These are phyloP conservation scores for Dasysyrphus albostriatus DNA, from an alignment of 2,888 invertebrate genomes.

Conservation along the genomic window DNA sequence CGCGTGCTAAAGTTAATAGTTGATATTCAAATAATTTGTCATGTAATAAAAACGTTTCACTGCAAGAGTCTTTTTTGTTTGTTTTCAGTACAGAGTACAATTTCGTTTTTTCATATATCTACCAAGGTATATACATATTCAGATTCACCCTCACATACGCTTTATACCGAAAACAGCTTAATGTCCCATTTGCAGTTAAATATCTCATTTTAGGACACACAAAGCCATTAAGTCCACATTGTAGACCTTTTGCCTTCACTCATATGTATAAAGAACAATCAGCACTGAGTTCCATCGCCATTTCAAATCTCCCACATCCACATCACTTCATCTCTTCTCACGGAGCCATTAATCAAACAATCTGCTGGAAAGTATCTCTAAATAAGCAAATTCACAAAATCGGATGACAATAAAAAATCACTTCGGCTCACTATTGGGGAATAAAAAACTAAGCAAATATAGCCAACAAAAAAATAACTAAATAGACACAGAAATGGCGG, in stretches of 20 bases:
- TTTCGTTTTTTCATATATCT: not conserved
- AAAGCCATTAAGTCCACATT: constrained; percentile 73
- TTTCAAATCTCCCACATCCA: constrained; percentile 53
- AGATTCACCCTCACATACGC: constrained; percentile 34
- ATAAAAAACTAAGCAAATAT: constrained; percentile 70
- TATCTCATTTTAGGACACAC: constrained; percentile 67
- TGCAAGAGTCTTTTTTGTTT: not conserved
- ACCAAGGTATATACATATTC: not conserved
- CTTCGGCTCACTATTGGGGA: constrained; percentile 59
- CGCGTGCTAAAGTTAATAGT: not conserved
- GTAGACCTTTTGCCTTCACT: constrained; percentile 39
- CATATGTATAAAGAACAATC: constrained; percentile 54
- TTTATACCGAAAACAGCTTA: constrained; percentile 16
- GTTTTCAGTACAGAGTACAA: not conserved
- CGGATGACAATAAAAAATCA: constrained; percentile 76
- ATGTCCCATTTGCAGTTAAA: constrained; percentile 66
- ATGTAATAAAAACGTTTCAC: not conserved
- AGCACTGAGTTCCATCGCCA: constrained; percentile 55
- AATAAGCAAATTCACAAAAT: constrained; percentile 75
- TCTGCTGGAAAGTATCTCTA: constrained; percentile 75
- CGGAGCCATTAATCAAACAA: constrained; percentile 75
- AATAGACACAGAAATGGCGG: constrained; percentile 71
- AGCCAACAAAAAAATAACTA: constrained; percentile 31
- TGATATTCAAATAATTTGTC: not conserved
- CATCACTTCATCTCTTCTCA: constrained; percentile 53